These are phyloP conservation scores for Pristionchus arcanus DNA, from an alignment of 2,888 invertebrate species.

Conservation along the genomic window DNA sequence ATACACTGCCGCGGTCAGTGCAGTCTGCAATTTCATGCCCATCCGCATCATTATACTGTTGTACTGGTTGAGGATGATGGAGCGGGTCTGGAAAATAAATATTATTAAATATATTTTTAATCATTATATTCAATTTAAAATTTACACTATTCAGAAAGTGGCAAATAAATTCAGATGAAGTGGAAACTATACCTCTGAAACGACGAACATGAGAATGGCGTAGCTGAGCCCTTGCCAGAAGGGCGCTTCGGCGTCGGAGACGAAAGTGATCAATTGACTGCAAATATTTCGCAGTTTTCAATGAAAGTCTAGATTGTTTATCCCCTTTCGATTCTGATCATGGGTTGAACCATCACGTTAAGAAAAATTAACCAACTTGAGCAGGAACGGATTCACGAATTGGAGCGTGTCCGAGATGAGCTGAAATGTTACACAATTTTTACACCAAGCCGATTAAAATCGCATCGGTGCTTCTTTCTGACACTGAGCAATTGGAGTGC, in stretches of 20 bases:
- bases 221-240: conserved; percentile 75
- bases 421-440: background rate
- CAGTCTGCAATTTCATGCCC: conserved; percentile 81
- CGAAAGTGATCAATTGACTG: conserved; percentile 80
- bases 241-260: conserved; percentile 69
- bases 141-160: too few relatives aligned
- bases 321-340: too few relatives aligned
- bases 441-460: background rate
- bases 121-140: too few relatives aligned
- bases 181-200: conserved; percentile 42
- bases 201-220: conserved; percentile 79
- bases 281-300: conserved; percentile 58
- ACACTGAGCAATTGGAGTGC: too few relatives aligned
- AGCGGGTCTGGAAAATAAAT: conserved; percentile 78
- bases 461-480: too few relatives aligned
- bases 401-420: conserved; percentile 83
- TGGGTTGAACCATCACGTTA: too few relatives aligned
- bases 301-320: too few relatives aligned
- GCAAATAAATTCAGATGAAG: too few relatives aligned
- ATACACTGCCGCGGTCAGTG: conserved; percentile 81
- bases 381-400: conserved; percentile 92
- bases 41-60: conserved; percentile 81
- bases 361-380: conserved; percentile 84
- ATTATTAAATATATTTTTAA: too few relatives aligned
- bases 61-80: conserved; percentile 81